Percentiles rank a stretch among this genome's conserved stretches.
Evolutionary conservation across 2,888 invertebrate species (phyloP).

Genomic region (Acleris holmiana): DNA sequence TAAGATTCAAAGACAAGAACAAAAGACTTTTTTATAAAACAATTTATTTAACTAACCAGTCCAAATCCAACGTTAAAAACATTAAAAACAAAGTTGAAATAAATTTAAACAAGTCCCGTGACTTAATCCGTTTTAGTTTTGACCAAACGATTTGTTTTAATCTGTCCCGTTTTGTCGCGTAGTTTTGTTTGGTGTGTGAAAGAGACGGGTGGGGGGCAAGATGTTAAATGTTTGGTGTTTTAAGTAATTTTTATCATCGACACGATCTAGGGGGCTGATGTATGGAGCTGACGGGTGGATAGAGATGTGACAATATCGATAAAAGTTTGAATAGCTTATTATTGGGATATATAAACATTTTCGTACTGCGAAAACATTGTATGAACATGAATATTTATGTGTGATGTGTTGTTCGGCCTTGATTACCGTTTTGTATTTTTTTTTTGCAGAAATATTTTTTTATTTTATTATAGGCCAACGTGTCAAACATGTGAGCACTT

Average conservation of each 20-base stretch:
- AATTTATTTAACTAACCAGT: not conserved
- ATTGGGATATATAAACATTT: too few relatives aligned
- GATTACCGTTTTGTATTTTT: too few relatives aligned
- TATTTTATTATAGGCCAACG: too few relatives aligned
- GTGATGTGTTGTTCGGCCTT: too few relatives aligned
- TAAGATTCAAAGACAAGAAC: conserved; percentile 65
- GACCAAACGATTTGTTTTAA: conserved; percentile 17
- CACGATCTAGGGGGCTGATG: conserved; percentile 81
- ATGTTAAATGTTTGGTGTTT: conserved; percentile 82
- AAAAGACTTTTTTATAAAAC: conserved; percentile 60
- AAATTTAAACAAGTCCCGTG: not conserved
- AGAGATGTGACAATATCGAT: conserved; percentile 64
- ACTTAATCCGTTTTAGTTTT: conserved; percentile 12
- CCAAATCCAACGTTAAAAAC: conserved; percentile 10
- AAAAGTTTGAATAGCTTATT: too few relatives aligned
- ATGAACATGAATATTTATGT: too few relatives aligned
- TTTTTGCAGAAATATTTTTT: too few relatives aligned
- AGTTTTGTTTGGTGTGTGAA: conserved; percentile 47
- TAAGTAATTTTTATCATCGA: conserved; percentile 84
- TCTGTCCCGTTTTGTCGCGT: conserved; percentile 49
- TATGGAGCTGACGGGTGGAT: conserved; percentile 71
- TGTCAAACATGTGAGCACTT: too few relatives aligned
- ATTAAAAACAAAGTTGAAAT: conserved; percentile 1
- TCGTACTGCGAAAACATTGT: too few relatives aligned
- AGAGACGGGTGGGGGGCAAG: conserved; percentile 60